phyloP scores from a whole-genome alignment of 2,113 vertebrate genomes.

The Lycaon pictus region DNA sequence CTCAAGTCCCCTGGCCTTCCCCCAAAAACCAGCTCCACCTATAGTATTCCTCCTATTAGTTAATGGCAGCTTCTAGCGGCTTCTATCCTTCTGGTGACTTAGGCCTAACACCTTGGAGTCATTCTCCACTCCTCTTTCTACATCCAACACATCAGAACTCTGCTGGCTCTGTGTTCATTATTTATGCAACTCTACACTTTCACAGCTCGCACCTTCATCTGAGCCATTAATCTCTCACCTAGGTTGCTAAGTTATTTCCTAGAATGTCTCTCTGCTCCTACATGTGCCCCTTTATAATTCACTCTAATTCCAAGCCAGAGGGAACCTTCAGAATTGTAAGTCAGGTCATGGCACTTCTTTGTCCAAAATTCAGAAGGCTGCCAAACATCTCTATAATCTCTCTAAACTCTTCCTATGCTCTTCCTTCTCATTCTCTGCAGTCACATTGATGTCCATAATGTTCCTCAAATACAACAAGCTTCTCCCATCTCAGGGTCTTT shows the following conservation, averaged over 20 bases:
- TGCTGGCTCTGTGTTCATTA: not conserved
- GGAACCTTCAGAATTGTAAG: not conserved
- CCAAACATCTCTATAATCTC: not conserved
- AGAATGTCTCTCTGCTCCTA: not conserved
- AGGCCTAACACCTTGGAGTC: not conserved
- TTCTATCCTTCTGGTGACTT: not conserved
- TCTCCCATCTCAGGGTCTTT: not conserved
- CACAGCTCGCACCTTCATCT: not conserved
- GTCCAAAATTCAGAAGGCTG: not conserved
- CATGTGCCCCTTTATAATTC: not conserved
- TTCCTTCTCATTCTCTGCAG: not conserved
- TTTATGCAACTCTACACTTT: not conserved
- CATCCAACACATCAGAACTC: not conserved
- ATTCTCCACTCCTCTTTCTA: not conserved
- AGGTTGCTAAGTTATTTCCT: not conserved
- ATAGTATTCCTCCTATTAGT: not conserved
- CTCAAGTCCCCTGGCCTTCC: not conserved
- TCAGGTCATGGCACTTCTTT: not conserved
- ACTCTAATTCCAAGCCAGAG: not conserved
- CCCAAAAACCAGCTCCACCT: not conserved
- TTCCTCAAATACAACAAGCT: not conserved
- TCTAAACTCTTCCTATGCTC: not conserved
- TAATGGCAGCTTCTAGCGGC: not conserved
- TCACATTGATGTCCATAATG: not conserved
- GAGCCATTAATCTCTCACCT: not conserved